Evolutionary conservation across 2,888 invertebrate genomes (phyloP).

Genomic region (Dynastes grantii): DNA sequence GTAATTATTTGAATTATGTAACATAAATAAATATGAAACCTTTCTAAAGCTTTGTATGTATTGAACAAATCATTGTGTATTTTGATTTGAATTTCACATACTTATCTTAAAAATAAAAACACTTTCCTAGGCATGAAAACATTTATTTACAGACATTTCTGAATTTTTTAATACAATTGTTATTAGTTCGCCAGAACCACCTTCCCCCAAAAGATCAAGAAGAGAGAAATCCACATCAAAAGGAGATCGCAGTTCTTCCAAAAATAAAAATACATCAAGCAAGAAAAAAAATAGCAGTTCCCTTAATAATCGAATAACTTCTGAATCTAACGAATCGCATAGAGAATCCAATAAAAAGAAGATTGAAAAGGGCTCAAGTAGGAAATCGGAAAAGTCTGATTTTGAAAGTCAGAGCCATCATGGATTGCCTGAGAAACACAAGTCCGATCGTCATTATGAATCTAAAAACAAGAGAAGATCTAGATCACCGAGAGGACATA

Average conservation of each 20-base stretch:
- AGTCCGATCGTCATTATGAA: not conserved
- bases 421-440: not conserved
- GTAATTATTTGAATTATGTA: constrained; percentile 64
- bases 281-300: constrained; percentile 10
- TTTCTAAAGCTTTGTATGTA: too few species aligned
- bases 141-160: not conserved
- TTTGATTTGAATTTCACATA: too few species aligned
- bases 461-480: constrained; percentile 61
- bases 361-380: constrained; percentile 54
- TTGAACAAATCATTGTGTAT: too few species aligned
- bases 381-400: constrained; percentile 50
- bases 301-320: constrained; percentile 58
- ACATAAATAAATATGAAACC: too few species aligned
- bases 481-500: constrained; percentile 48
- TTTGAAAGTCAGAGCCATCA: constrained; percentile 40
- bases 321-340: constrained; percentile 45
- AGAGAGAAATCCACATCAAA: constrained; percentile 54
- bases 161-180: constrained; percentile 16
- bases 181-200: constrained; percentile 64
- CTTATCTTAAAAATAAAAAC: too few species aligned
- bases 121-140: too few species aligned
- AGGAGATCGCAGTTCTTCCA: constrained; percentile 21
- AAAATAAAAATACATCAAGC: constrained; percentile 1
- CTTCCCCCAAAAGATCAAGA: constrained; percentile 59
- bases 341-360: constrained; percentile 58